phyloP scores from a whole-genome alignment of 1,140 invertebrate genomes.

The silkworm (Bombyx mori) region DNA sequence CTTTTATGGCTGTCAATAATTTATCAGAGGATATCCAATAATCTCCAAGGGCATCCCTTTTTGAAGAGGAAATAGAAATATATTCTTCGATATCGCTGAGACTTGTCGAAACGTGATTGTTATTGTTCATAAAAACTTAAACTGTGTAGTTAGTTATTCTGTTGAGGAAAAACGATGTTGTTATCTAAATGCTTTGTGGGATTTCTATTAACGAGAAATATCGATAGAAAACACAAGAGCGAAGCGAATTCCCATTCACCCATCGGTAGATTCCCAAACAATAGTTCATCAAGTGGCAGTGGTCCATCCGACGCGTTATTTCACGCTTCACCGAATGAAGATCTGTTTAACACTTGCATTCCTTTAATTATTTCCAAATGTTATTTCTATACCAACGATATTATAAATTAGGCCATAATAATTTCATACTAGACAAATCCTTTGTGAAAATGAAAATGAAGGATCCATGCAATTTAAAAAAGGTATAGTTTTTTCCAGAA shows the following conservation, averaged over 20 bases:
- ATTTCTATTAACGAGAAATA: neutral
- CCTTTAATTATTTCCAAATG: constrained; percentile 13
- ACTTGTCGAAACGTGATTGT: too few species aligned
- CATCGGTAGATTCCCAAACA: constrained; percentile 42
- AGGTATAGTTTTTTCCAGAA: too few species aligned
- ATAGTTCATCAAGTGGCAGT: constrained; percentile 53
- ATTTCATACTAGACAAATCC: too few species aligned
- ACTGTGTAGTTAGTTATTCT: too few species aligned
- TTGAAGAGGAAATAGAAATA: neutral
- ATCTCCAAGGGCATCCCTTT: neutral
- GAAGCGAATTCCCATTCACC: constrained; percentile 18
- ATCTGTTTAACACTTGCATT: constrained; percentile 56
- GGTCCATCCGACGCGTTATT: constrained; percentile 49
- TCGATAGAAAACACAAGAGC: constrained; percentile 20
- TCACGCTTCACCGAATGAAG: constrained; percentile 47
- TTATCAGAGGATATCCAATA: constrained; percentile 4
- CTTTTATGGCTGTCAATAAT: constrained; percentile 43
- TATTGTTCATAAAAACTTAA: too few species aligned
- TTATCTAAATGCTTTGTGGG: neutral
- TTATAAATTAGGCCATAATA: too few species aligned
- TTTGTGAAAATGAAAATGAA: too few species aligned
- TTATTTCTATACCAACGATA: too few species aligned
- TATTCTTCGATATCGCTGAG: too few species aligned
- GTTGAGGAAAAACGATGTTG: too few species aligned
- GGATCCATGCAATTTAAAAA: too few species aligned